Base-by-base conservation (phyloP, 2,888 invertebrate species). In the Aelia acuminata region DNA sequence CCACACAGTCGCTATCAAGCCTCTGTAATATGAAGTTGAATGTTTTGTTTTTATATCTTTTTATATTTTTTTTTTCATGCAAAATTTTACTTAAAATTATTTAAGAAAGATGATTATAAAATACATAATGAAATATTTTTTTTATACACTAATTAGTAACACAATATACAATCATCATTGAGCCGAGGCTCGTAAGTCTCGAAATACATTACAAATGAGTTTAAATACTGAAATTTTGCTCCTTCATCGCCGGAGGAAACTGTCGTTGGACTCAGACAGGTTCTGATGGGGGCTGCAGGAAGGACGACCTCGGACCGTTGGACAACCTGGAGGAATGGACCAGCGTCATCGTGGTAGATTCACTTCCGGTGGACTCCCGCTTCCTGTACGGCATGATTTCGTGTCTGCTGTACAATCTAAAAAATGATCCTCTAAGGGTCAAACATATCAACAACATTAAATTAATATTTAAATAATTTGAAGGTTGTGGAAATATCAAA, bases 351-450 rank as follows among this genome's bases (percentile, higher is more conserved):
- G 90, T 90, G 20, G 91, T 91, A 39, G 90, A 90, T 47, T 90
- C 91, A 84, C 90, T 90, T 31, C 89, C 90, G 18, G 90, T 91
- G 22, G 91, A 91, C 63, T 91, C 91, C 31, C 91, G 89, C 89
- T 90, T 90, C 84, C 84, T 89, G 88, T 89, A 90, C 0, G 89
- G 89, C 43, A 80, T 88, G 49, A 90, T 88, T 31, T 89, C 90
- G 75, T 90, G 89, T 57, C 89, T 89, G 86, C 89, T 89, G 88
- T 88, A 90, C 88, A 90, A 89, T 89, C 90, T 90, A 85, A 43
- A 88, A 89, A 48, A 47, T 18, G n/a, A n/a, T n/a, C n/a, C n/a
- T n/a, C n/a, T n/a, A 53, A 85, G 18, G 22, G n/a, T 49, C 3
- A 49, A 49, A 49, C 13, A 49, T 49, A 49, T 3, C 18, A 49